A percentile compares a stretch with the other conserved stretches of the same genome.
phyloP scores from a whole-genome alignment of 2,797 vertebrate genomes.

The Ctenochaetus hawaiiensis region DNA sequence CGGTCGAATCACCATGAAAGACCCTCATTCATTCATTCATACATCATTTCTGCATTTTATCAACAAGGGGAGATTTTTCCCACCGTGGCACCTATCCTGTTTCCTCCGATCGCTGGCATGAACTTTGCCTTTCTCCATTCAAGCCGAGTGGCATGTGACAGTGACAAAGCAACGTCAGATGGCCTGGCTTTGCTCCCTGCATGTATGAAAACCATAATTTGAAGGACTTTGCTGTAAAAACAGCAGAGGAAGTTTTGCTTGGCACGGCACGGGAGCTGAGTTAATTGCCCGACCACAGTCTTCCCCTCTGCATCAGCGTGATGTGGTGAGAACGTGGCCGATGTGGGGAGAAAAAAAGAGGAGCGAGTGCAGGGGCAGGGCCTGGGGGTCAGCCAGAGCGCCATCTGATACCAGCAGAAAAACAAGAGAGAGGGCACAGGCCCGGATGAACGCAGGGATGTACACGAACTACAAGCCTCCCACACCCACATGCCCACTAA shows the following conservation, averaged over 20 bases:
- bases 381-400: constrained; percentile 69
- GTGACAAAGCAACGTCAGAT: constrained; percentile 74
- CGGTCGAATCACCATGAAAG: constrained; percentile 54
- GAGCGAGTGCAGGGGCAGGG: constrained; percentile 63
- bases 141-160: constrained; percentile 60
- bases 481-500: constrained; percentile 72
- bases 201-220: constrained; percentile 84
- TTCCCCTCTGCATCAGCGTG: constrained; percentile 82
- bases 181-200: constrained; percentile 60
- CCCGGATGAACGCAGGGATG: constrained; percentile 58
- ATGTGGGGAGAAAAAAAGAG: constrained; percentile 66
- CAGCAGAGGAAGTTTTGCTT: constrained; percentile 88
- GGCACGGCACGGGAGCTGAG: constrained; percentile 76
- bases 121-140: constrained; percentile 52
- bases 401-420: constrained; percentile 68
- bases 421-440: constrained; percentile 59
- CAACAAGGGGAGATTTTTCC: constrained; percentile 48
- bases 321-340: constrained; percentile 78
- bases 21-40: constrained; percentile 73
- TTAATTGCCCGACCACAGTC: constrained; percentile 86
- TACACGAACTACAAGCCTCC: constrained; percentile 58
- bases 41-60: constrained; percentile 50
- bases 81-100: constrained; percentile 52
- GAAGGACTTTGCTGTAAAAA: constrained; percentile 83
- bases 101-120: constrained; percentile 47